Percentiles rank a stretch among this genome's conserved stretches.
Conservation (phyloP, 2,888 invertebrate genomes). For the Drosophila tripunctata region DNA sequence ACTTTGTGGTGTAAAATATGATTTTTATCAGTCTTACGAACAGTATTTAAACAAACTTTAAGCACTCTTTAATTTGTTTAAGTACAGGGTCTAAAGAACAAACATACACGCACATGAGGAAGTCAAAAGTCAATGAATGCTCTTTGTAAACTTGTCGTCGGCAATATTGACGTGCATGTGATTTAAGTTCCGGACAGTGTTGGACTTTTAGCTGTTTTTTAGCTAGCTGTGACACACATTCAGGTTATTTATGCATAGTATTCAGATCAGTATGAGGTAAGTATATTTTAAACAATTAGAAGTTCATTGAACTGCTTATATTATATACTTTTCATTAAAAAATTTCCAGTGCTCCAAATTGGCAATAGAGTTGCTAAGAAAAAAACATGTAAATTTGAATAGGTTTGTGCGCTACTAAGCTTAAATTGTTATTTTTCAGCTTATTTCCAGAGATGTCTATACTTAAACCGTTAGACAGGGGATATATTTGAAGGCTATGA, state of each 20-base stretch:
- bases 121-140: conserved; percentile 72
- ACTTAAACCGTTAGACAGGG: no score
- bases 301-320: conserved; percentile 1
- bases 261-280: neutral
- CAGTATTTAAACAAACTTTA: conserved; percentile 46
- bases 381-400: neutral
- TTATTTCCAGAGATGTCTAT: no score
- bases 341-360: neutral
- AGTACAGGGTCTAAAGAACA: no score
- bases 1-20: no score
- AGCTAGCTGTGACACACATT: no score
- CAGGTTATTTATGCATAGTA: neutral
- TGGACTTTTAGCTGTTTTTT: conserved; percentile 14
- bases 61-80: conserved; percentile 11
- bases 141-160: conserved; percentile 47
- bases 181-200: conserved; percentile 32
- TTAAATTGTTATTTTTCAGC: no score
- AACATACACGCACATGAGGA: conserved; percentile 29
- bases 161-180: conserved; percentile 25
- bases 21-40: no score
- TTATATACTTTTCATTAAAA: neutral
- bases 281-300: neutral
- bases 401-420: no score
- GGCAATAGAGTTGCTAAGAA: neutral
- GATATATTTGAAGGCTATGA: neutral